Conservation (phyloP, 1,140 invertebrate genomes). For the Phymastichus coffea region DNA sequence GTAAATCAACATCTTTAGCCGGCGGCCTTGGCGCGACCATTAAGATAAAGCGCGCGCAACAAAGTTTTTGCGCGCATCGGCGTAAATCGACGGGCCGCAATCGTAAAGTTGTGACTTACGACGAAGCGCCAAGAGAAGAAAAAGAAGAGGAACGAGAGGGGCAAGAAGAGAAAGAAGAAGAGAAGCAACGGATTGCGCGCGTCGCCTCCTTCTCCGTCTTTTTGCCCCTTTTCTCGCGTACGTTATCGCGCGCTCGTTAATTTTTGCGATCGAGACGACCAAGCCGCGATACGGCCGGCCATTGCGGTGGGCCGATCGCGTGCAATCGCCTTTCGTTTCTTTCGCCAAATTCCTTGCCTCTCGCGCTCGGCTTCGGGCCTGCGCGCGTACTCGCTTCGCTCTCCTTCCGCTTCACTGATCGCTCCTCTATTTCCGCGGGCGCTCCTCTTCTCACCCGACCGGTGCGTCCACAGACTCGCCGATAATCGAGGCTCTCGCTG, state of each 20-base stretch:
- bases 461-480: too few species aligned
- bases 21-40: background rate
- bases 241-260: background rate
- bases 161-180: slow-evolving; percentile 11
- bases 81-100: slow-evolving; percentile 11
- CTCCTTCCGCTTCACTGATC: too few species aligned
- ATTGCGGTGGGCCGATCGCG: background rate
- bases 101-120: background rate
- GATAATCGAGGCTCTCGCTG: too few species aligned
- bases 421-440: too few species aligned
- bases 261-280: slow-evolving; percentile 1
- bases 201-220: background rate
- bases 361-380: too few species aligned
- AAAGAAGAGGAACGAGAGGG: slow-evolving; percentile 8
- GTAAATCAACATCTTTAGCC: background rate
- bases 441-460: too few species aligned
- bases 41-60: too few species aligned
- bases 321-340: slow-evolving; percentile 16
- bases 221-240: background rate
- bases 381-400: too few species aligned
- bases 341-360: too few species aligned
- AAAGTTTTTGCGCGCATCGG: background rate
- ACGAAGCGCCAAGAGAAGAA: background rate
- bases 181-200: slow-evolving; percentile 33
- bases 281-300: background rate